phyloP scores from a whole-genome alignment of 92 coral and sea anemone genomes.

The Bergia puertoricense region DNA sequence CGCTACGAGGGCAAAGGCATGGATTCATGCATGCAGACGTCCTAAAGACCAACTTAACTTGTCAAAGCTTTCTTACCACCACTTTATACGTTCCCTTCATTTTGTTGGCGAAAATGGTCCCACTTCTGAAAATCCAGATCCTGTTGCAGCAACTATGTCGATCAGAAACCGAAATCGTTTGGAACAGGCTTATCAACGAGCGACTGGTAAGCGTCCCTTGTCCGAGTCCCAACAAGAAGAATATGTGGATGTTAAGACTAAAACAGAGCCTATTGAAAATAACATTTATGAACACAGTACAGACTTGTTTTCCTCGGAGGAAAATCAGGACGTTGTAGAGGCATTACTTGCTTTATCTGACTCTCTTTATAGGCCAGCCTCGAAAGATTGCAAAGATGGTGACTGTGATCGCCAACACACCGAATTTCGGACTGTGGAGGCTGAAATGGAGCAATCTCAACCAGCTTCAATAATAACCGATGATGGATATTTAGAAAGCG shows the following conservation, averaged over 20 bases:
- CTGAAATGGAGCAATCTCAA: slow-evolving; percentile 1
- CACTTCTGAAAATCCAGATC: slow-evolving; percentile 50
- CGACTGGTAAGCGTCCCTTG: slow-evolving; percentile 40
- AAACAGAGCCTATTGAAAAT: slow-evolving; percentile 22
- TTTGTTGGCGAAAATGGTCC: slow-evolving; percentile 66
- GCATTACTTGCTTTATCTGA: slow-evolving; percentile 11
- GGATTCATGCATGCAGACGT: slow-evolving; percentile 46
- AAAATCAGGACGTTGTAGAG: not conserved
- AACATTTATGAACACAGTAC: slow-evolving; percentile 9
- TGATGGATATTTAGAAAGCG: slow-evolving; percentile 10
- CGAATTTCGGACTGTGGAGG: not conserved
- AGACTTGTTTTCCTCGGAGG: slow-evolving; percentile 9
- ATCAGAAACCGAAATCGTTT: slow-evolving; percentile 42
- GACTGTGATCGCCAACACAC: not conserved
- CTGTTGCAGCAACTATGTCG: slow-evolving; percentile 53
- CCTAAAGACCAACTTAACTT: slow-evolving; percentile 49
- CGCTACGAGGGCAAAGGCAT: slow-evolving; percentile 52
- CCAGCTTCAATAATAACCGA: slow-evolving; percentile 10
- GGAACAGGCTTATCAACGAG: slow-evolving; percentile 48
- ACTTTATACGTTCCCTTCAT: slow-evolving; percentile 62
- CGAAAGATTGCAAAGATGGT: not conserved
- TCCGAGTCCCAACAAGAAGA: slow-evolving; percentile 21
- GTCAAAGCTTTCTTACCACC: slow-evolving; percentile 60
- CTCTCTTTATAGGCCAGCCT: not conserved
- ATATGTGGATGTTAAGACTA: slow-evolving; percentile 25